Base-by-base conservation (phyloP, 2,113 vertebrate genomes). In the Scomber japonicus region DNA sequence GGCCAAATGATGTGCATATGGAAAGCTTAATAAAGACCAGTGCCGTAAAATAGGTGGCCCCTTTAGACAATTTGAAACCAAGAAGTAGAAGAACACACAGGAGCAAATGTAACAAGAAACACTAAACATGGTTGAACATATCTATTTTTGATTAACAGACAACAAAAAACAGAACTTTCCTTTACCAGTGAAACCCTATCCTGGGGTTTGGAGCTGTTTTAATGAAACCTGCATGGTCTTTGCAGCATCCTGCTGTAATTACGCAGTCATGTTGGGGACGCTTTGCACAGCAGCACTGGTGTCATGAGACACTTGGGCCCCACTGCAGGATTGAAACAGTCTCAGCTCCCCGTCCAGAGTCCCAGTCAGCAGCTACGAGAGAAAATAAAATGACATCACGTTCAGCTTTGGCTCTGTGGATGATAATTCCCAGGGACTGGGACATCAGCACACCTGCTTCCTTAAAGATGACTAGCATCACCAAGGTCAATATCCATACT, bases 311-410 rank as follows among this genome's bases (percentile, higher is more conserved):
- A 83, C 83, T 88, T 19, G 14, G 55, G 85, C 80, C 65, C 83
- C 86, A n/a, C 86, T 74, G 53, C 88, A 91, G n/a, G 95, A 87
- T 48, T 92, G 77, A 80, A 97, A 98, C 87, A 96, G 91, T 65
- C 80, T 94, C 44, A 98, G 95, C 63, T 93, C 96, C 75, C 97
- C 97, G 71, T 97, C 96, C 92, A 97, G 78, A 50, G 96, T 96
- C 78, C 96, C 96, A 50, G 96, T 97, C 88, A 93, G 83, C 60
- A 98, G 96, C 97, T 98, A 66, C 49, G 30, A 80, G 35, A 83
- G 12, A 82, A 62, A 50, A 21, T 78, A 59, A 70, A 70, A 84
- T 74, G 27, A 81, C 51, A 75, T 88, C 71, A 83, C 4, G 0
- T 24, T 80, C 51, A 60, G 50, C 59, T 75, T 82, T 75, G 57